Conservation (phyloP, 2,888 invertebrate genomes). For the Dynastes tityus region DNA sequence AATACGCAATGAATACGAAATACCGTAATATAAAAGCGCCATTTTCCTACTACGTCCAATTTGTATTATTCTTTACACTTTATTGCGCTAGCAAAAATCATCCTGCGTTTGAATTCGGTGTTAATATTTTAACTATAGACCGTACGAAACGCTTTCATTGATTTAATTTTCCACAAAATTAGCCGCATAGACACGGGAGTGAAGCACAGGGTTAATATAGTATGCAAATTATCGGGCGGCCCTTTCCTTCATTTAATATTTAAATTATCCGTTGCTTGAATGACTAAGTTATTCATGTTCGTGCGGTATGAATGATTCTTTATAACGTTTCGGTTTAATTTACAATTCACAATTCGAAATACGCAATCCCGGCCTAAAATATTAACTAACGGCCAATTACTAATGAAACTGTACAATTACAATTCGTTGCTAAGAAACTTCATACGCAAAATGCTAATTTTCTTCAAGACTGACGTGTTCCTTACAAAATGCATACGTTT, state of each 20-base stretch:
- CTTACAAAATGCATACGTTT: not conserved
- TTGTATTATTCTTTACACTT: constrained; percentile 50
- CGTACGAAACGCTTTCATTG: constrained; percentile 54
- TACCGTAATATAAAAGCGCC: constrained; percentile 1
- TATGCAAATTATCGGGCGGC: constrained; percentile 20
- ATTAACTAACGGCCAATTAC: constrained; percentile 17
- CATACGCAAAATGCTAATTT: not conserved
- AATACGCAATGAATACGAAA: constrained; percentile 23
- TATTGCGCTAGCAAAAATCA: constrained; percentile 59
- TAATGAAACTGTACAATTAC: not conserved
- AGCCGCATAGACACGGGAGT: constrained; percentile 4
- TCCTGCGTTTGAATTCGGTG: constrained; percentile 59
- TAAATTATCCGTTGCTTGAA: constrained; percentile 33
- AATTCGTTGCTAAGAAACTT: not conserved
- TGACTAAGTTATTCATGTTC: constrained; percentile 32
- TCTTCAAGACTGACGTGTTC: not conserved
- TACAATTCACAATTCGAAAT: constrained; percentile 37
- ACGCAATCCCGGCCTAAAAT: constrained; percentile 5
- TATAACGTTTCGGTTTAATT: constrained; percentile 20
- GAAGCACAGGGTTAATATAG: constrained; percentile 29
- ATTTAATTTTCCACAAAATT: constrained; percentile 50
- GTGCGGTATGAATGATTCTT: constrained; percentile 31
- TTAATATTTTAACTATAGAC: constrained; percentile 62
- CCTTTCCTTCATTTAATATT: constrained; percentile 36
- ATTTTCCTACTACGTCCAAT: not conserved